A percentile compares a stretch with the other conserved stretches of the same genome.
phyloP scores from a whole-genome alignment of 1,140 invertebrate species.

The Phthorimaea operculella region DNA sequence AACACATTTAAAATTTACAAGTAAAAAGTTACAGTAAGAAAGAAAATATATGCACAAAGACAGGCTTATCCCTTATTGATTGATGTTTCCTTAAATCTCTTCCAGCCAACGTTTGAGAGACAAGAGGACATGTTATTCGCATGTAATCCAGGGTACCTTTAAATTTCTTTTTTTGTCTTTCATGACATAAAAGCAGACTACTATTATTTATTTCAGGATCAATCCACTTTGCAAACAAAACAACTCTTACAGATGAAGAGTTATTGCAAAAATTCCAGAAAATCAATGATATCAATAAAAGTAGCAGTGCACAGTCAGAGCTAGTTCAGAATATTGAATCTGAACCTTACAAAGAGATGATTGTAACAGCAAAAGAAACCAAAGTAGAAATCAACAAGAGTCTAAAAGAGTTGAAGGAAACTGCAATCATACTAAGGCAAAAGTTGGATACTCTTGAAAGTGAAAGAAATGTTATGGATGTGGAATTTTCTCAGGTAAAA shows the following conservation, averaged over 20 bases:
- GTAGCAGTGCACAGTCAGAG: background rate
- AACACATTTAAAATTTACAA: too few species aligned
- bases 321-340: background rate
- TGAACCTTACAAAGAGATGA: conserved; percentile 2
- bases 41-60: too few species aligned
- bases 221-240: background rate
- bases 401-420: conserved; percentile 55
- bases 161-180: too few species aligned
- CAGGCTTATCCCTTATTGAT: too few species aligned
- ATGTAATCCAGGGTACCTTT: too few species aligned
- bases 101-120: too few species aligned
- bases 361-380: background rate
- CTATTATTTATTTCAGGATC: too few species aligned
- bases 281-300: conserved; percentile 23
- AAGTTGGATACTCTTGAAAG: conserved; percentile 48
- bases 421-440: conserved; percentile 42
- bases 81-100: too few species aligned
- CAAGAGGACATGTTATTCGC: too few species aligned
- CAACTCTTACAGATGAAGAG: conserved; percentile 23
- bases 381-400: conserved; percentile 30
- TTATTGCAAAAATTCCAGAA: conserved; percentile 29
- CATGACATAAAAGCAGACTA: too few species aligned
- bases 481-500: conserved; percentile 51
- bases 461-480: conserved; percentile 54
- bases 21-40: too few species aligned